phyloP scores from a whole-genome alignment of 1,140 invertebrate genomes.

The Drosophila sproati region DNA sequence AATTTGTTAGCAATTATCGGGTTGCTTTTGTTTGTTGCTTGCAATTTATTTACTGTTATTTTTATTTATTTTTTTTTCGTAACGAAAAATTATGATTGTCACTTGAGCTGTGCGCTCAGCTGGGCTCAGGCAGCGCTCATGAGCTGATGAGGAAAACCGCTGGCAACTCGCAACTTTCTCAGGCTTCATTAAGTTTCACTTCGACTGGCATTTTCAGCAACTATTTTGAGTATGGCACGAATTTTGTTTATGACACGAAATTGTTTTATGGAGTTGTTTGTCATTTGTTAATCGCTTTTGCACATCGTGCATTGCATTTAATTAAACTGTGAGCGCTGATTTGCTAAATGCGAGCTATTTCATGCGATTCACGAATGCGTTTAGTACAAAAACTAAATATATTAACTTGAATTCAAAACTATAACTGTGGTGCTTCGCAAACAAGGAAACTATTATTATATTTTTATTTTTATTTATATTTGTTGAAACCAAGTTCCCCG shows the following conservation, averaged over 20 bases:
- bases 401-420: not conserved
- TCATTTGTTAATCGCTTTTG: conserved; percentile 63
- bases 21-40: conserved; percentile 38
- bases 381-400: not conserved
- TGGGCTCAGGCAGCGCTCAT: conserved; percentile 16
- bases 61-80: conserved; percentile 42
- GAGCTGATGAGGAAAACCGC: not conserved
- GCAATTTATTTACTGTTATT: conserved; percentile 28
- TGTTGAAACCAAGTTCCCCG: too few relatives aligned
- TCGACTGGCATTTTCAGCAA: conserved; percentile 45
- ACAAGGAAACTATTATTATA: too few relatives aligned
- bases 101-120: conserved; percentile 55
- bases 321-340: conserved; percentile 61
- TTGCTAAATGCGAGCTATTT: conserved; percentile 41
- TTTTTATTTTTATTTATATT: too few relatives aligned
- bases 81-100: conserved; percentile 61
- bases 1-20: conserved; percentile 78
- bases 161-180: conserved; percentile 66
- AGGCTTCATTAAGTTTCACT: conserved; percentile 80
- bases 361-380: conserved; percentile 2
- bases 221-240: conserved; percentile 59
- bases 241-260: conserved; percentile 78
- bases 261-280: conserved; percentile 69
- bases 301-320: conserved; percentile 70
- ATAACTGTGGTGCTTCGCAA: not conserved